Conservation (phyloP, 2,797 vertebrate species). For the Brachyrhaphis roseni region DNA sequence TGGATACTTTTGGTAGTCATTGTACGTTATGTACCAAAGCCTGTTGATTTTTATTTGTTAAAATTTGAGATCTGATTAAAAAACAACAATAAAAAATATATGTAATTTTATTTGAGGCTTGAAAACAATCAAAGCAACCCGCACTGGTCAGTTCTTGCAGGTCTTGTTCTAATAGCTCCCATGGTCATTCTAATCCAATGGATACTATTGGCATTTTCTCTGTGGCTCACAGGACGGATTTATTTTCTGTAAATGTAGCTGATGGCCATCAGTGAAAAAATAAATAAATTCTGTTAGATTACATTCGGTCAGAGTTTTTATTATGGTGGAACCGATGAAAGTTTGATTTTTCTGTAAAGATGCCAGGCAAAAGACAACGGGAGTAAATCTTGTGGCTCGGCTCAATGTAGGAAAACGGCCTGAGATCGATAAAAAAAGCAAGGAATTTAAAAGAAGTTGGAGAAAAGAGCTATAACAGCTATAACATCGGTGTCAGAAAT, state of each 20-base stretch:
- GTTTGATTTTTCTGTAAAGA: slow-evolving; percentile 21
- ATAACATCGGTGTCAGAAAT: too few species aligned
- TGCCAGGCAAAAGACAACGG: slow-evolving; percentile 4
- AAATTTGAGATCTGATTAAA: not conserved
- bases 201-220: not conserved
- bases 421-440: not conserved
- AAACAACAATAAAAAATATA: not conserved
- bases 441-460: not conserved
- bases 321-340: slow-evolving; percentile 4
- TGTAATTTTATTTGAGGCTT: not conserved
- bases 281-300: slow-evolving; percentile 1
- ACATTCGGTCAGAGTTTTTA: slow-evolving; percentile 10
- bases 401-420: slow-evolving; percentile 3
- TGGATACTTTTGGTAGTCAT: not conserved
- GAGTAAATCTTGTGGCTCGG: not conserved
- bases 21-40: not conserved
- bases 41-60: not conserved
- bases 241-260: slow-evolving; percentile 2
- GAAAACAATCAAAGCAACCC: not conserved
- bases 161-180: not conserved
- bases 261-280: not conserved
- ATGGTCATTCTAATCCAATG: not conserved
- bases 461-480: not conserved
- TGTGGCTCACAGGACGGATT: slow-evolving; percentile 7
- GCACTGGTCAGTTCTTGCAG: not conserved